phyloP scores from a whole-genome alignment of 1,140 invertebrate species.

The Mercenaria mercenaria region DNA sequence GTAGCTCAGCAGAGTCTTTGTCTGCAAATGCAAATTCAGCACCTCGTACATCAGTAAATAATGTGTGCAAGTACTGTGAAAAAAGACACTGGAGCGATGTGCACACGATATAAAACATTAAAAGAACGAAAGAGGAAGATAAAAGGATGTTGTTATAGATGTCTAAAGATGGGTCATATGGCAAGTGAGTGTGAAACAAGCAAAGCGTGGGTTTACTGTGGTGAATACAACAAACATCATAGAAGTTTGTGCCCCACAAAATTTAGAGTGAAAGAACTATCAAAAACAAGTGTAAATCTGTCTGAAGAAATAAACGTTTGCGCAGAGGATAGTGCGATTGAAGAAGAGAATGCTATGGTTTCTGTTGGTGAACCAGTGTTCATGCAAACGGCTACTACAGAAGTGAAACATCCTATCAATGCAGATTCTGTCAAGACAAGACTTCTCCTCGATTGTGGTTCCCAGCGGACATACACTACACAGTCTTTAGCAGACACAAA shows the following conservation, averaged over 20 bases:
- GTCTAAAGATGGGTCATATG: not conserved
- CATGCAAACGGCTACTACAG: constrained; percentile 46
- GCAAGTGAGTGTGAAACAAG: not conserved
- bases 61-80: constrained; percentile 15
- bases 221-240: constrained; percentile 2
- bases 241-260: not conserved
- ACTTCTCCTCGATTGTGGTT: constrained; percentile 44
- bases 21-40: too few species aligned
- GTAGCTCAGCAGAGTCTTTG: too few species aligned
- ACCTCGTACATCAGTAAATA: not conserved
- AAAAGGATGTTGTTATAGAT: constrained; percentile 13
- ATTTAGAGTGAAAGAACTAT: not conserved
- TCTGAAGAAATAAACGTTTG: not conserved
- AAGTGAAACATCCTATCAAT: not conserved
- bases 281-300: not conserved
- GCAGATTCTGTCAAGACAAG: not conserved
- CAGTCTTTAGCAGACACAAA: too few species aligned
- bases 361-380: constrained; percentile 51
- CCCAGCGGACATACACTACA: too few species aligned
- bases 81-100: constrained; percentile 14
- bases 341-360: not conserved
- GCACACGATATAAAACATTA: not conserved
- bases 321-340: not conserved
- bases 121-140: not conserved
- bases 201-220: constrained; percentile 14